These are phyloP conservation scores for Blera fallax DNA, from an alignment of 2,888 invertebrate species.

Conservation along the genomic window DNA sequence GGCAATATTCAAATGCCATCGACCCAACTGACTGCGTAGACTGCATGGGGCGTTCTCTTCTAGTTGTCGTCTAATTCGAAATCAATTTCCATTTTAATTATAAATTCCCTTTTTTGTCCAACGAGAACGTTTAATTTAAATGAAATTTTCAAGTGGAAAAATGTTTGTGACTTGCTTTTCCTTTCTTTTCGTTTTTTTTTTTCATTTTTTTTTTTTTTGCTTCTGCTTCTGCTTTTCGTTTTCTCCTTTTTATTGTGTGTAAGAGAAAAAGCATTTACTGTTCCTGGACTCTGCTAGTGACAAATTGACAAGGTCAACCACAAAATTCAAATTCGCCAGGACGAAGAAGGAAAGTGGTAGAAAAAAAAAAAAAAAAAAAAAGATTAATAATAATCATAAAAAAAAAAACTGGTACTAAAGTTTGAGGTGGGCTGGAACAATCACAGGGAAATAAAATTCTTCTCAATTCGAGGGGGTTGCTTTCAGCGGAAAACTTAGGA, in stretches of 20 bases:
- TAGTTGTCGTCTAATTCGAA: conserved; percentile 53
- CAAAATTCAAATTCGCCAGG: conserved; percentile 49
- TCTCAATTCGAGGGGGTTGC: not conserved
- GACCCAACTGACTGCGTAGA: not conserved
- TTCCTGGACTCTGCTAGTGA: conserved; percentile 59
- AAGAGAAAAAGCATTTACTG: conserved; percentile 25
- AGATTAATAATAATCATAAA: conserved; percentile 43
- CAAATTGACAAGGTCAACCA: conserved; percentile 72
- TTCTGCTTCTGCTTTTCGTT: not conserved
- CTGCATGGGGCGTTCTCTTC: conserved; percentile 5
- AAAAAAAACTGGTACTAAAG: conserved; percentile 8
- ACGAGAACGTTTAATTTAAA: conserved; percentile 66
- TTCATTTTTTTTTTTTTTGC: not conserved
- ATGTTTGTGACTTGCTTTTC: conserved; percentile 67
- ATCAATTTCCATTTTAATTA: conserved; percentile 72
- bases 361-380: conserved; percentile 23
- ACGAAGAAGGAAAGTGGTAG: conserved; percentile 4
- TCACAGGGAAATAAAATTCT: conserved; percentile 11
- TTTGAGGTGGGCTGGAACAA: conserved; percentile 23
- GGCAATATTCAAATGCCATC: conserved; percentile 27
- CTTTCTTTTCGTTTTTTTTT: conserved; percentile 2
- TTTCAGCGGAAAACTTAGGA: conserved; percentile 21
- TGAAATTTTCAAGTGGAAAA: conserved; percentile 69
- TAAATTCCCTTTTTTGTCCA: conserved; percentile 58
- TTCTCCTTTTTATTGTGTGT: conserved; percentile 36